These are phyloP conservation scores for Eumacrocentrus americanus DNA, from an alignment of 2,888 invertebrate species.

Conservation along the genomic window DNA sequence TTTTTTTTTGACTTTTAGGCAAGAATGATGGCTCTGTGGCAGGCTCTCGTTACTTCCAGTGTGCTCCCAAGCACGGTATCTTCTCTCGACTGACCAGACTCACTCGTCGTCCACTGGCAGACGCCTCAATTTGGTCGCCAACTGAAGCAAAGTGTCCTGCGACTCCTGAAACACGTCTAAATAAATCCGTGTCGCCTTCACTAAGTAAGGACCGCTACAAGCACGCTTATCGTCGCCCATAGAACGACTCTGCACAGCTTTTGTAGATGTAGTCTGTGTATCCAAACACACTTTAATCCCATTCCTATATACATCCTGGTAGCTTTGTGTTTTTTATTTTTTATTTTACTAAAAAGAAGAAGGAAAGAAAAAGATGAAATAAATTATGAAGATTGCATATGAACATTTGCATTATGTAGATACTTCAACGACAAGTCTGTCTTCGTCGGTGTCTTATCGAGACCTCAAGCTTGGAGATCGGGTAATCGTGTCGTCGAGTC, in stretches of 20 bases:
- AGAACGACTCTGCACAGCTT: constrained; percentile 31
- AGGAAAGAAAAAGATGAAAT: neutral
- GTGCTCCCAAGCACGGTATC: constrained; percentile 89
- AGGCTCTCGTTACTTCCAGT: constrained; percentile 91
- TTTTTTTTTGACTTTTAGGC: constrained; percentile 66
- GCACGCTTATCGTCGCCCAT: constrained; percentile 36
- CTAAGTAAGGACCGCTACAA: constrained; percentile 55
- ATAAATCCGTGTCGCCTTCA: constrained; percentile 57
- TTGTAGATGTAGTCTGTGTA: constrained; percentile 8
- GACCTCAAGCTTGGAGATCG: constrained; percentile 87
- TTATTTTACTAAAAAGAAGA: neutral
- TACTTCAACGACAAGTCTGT: constrained; percentile 64
- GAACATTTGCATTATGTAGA: constrained; percentile 52
- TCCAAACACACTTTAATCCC: neutral
- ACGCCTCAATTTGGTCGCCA: constrained; percentile 62
- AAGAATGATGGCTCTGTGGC: constrained; percentile 97
- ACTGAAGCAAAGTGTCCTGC: constrained; percentile 42
- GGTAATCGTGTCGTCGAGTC: constrained; percentile 85
- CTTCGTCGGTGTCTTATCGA: constrained; percentile 60
- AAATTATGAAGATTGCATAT: constrained; percentile 7
- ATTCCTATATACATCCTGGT: neutral
- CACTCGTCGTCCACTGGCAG: constrained; percentile 73
- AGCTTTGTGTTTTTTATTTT: neutral
- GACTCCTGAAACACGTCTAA: constrained; percentile 61
- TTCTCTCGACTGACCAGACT: constrained; percentile 89